Conservation (phyloP, 2,797 vertebrate species). For the Ibycter americanus region DNA sequence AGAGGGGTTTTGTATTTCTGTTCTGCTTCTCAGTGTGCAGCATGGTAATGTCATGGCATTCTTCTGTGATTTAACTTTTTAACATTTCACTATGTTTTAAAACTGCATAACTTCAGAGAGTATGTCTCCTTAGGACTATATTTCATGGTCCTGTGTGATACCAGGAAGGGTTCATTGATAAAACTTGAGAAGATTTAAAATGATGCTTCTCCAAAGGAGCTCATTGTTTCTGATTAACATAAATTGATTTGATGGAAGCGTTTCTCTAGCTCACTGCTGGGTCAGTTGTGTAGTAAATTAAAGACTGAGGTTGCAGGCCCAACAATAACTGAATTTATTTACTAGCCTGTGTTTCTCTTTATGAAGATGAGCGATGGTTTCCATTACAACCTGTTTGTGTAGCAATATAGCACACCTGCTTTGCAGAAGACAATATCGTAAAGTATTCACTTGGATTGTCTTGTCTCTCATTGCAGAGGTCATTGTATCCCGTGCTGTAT, state of each 20-base stretch:
- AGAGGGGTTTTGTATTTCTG: background rate
- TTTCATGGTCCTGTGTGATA: background rate
- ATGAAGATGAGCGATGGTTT: conserved; percentile 38
- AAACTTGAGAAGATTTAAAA: background rate
- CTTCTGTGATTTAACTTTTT: background rate
- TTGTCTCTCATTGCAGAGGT: conserved; percentile 14
- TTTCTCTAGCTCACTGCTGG: background rate
- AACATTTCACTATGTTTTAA: background rate
- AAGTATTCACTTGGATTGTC: background rate
- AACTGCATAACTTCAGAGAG: background rate
- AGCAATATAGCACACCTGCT: conserved; percentile 6
- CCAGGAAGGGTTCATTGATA: background rate
- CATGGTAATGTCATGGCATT: background rate
- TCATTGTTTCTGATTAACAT: conserved; percentile 8
- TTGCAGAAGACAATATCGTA: background rate
- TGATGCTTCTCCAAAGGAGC: background rate
- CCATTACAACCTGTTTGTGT: conserved; percentile 36
- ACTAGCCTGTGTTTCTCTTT: conserved; percentile 20
- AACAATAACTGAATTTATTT: conserved; percentile 46
- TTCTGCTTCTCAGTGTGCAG: background rate
- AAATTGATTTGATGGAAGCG: conserved; percentile 22
- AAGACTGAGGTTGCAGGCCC: background rate
- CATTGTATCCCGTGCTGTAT: background rate
- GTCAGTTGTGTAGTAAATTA: conserved; percentile 37
- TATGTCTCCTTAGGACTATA: background rate